A percentile compares a stretch with the other conserved stretches of the same genome.
phyloP scores from a whole-genome alignment of 2,797 vertebrate species.

The Balearica regulorum region DNA sequence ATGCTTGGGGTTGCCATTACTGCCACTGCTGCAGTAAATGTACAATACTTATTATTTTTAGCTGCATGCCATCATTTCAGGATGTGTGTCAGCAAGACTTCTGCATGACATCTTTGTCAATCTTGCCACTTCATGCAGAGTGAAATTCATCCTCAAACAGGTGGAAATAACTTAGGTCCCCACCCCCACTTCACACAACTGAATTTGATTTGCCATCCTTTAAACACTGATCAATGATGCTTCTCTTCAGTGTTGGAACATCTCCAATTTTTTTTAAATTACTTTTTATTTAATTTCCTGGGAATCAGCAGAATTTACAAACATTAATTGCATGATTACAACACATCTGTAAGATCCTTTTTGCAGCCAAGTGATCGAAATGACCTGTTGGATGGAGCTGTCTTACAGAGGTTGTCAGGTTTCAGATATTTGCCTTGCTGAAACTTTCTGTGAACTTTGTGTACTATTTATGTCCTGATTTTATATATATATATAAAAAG shows the following conservation, averaged over 20 bases:
- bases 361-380: not conserved
- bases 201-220: not conserved
- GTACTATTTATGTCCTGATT: not conserved
- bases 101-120: not conserved
- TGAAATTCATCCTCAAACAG: not conserved
- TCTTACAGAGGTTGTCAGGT: not conserved
- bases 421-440: not conserved
- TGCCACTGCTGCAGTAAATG: not conserved
- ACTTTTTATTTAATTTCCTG: not conserved
- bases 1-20: not conserved
- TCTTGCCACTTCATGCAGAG: not conserved
- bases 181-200: not conserved
- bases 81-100: not conserved
- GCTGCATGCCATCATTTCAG: not conserved
- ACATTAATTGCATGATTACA: not conserved
- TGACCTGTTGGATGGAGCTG: not conserved
- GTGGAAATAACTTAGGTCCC: not conserved
- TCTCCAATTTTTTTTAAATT: not conserved
- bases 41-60: not conserved
- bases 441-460: not conserved
- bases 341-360: not conserved
- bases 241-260: not conserved
- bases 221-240: not conserved
- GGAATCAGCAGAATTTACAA: not conserved
- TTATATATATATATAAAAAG: not conserved